phyloP scores from a whole-genome alignment of 2,888 invertebrate species.

The Hypena proboscidalis region DNA sequence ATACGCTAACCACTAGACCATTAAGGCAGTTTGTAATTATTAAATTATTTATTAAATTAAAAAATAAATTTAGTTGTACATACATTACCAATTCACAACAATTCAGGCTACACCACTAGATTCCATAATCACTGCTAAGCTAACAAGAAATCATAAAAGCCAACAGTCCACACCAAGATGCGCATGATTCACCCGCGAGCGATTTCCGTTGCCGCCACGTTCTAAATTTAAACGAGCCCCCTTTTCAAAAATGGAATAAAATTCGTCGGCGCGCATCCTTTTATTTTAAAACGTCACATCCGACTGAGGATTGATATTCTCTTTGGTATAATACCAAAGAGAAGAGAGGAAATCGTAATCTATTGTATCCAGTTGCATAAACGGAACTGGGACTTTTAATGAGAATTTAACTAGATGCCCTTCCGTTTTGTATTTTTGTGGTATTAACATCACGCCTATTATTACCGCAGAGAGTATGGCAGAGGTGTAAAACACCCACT shows the following conservation, averaged over 20 bases:
- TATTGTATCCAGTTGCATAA: conserved; percentile 23
- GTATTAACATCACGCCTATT: too few relatives aligned
- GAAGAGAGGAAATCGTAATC: conserved; percentile 24
- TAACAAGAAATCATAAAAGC: conserved; percentile 1
- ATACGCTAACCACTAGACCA: too few relatives aligned
- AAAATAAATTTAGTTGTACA: too few relatives aligned
- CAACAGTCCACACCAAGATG: conserved; percentile 38
- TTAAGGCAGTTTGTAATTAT: too few relatives aligned
- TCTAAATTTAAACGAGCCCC: conserved; percentile 81
- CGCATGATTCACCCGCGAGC: conserved; percentile 70
- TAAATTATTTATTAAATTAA: too few relatives aligned
- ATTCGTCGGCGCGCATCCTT: conserved; percentile 70
- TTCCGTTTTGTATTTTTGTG: too few relatives aligned
- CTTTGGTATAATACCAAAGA: conserved; percentile 24
- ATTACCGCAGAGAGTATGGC: too few relatives aligned
- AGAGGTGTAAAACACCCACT: too few relatives aligned
- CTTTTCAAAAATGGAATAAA: conserved; percentile 80
- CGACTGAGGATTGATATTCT: conserved; percentile 42
- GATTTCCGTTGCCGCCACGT: conserved; percentile 77
- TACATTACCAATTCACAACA: too few relatives aligned
- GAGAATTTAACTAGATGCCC: too few relatives aligned
- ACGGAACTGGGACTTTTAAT: conserved; percentile 3
- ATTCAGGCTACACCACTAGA: not conserved
- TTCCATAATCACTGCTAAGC: not conserved
- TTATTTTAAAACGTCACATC: conserved; percentile 74